Percentiles rank a stretch among this genome's conserved stretches.
Evolutionary conservation across 2,113 vertebrate species (phyloP).

Genomic region (Lepus europaeus): DNA sequence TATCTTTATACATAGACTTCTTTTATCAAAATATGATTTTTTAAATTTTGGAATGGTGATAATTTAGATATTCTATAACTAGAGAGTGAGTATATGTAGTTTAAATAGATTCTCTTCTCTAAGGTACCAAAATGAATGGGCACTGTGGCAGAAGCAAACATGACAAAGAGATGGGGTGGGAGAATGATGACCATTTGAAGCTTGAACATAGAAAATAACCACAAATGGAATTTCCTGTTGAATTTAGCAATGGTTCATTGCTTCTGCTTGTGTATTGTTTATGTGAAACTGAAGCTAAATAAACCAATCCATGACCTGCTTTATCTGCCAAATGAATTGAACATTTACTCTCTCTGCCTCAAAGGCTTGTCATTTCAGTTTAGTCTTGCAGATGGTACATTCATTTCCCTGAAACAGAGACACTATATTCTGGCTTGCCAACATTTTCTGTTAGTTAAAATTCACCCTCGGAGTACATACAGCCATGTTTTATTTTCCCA

Average conservation of each 20-base stretch:
- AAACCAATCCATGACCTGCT: conserved; percentile 77
- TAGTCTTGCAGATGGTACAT: conserved; percentile 73
- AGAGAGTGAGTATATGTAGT: not conserved
- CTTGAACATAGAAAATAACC: conserved; percentile 7
- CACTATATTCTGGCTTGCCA: not conserved
- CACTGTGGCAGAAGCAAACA: not conserved
- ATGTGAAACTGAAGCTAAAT: conserved; percentile 78
- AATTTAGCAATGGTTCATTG: conserved; percentile 68
- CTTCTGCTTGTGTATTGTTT: conserved; percentile 74
- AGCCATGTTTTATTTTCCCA: not conserved
- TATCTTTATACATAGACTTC: not conserved
- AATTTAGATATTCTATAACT: not conserved
- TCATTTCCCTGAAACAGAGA: conserved; percentile 61
- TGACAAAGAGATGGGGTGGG: not conserved
- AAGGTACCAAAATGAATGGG: not conserved
- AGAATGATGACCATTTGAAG: conserved; percentile 1
- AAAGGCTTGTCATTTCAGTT: conserved; percentile 76
- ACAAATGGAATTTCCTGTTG: conserved; percentile 76
- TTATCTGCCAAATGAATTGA: conserved; percentile 79
- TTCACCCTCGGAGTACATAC: conserved; percentile 16
- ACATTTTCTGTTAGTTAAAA: conserved; percentile 63
- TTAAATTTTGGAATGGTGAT: not conserved
- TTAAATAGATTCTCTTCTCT: not conserved
- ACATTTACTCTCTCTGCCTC: conserved; percentile 71
- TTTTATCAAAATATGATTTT: not conserved